Percentiles rank a stretch among this genome's conserved stretches.
phyloP scores from a whole-genome alignment of 2,888 invertebrate species.

The Glomeris marginata region DNA sequence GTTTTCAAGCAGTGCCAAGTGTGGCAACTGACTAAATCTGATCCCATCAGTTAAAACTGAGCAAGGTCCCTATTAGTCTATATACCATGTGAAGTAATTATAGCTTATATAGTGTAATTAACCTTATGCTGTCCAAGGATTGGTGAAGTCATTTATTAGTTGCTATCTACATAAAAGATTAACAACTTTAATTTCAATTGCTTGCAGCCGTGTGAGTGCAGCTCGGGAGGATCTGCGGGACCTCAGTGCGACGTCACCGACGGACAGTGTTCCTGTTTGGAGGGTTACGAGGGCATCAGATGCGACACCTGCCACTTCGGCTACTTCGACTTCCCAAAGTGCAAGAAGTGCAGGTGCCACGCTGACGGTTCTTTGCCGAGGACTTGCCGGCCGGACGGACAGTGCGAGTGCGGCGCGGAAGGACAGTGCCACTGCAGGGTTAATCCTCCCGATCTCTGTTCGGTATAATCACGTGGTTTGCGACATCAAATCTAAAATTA shows the following conservation, averaged over 20 bases:
- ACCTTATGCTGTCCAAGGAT: too few species aligned
- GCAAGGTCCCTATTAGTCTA: too few species aligned
- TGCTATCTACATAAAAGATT: too few species aligned
- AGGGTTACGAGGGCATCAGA: constrained; percentile 38
- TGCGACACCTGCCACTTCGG: constrained; percentile 75
- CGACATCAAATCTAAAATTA: background rate
- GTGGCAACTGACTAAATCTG: too few species aligned
- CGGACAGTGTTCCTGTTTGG: constrained; percentile 49
- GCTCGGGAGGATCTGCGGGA: constrained; percentile 49
- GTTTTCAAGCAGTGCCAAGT: constrained; percentile 1
- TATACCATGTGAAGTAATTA: too few species aligned
- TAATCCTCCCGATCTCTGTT: background rate
- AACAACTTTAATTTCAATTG: too few species aligned
- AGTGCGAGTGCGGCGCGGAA: constrained; percentile 52
- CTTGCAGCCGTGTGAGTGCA: constrained; percentile 51
- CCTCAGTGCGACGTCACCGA: constrained; percentile 45
- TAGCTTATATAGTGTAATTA: too few species aligned
- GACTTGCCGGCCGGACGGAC: constrained; percentile 34
- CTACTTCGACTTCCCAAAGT: constrained; percentile 76
- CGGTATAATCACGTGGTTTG: background rate
- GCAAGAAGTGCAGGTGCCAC: constrained; percentile 71
- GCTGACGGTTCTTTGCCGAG: constrained; percentile 46
- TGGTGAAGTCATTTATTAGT: too few species aligned
- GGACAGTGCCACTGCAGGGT: constrained; percentile 88
- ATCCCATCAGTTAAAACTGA: too few species aligned